Evolutionary conservation across 2,113 vertebrate genomes (phyloP).

Genomic region (Cephalopterus ornatus): DNA sequence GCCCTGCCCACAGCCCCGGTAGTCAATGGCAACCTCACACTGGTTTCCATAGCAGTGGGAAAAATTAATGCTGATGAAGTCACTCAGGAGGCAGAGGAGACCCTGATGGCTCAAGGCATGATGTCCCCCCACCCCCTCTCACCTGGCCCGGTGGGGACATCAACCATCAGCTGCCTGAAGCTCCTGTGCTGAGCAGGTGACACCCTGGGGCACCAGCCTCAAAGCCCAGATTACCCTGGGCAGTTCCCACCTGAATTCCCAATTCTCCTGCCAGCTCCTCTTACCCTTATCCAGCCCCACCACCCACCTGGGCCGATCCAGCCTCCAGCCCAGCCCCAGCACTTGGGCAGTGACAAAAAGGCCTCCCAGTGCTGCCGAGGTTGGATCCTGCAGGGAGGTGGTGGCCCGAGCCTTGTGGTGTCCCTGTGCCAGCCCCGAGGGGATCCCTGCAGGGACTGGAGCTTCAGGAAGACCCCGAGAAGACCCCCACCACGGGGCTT

Average conservation of each 20-base stretch:
- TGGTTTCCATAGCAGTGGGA: conserved; percentile 14
- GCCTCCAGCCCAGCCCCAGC: accelerated
- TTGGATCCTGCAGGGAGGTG: not conserved
- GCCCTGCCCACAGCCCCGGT: not conserved
- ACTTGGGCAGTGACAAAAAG: not conserved
- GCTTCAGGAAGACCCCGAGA: not conserved
- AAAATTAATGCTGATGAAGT: not conserved
- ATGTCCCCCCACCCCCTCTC: not conserved
- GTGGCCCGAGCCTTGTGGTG: accelerated
- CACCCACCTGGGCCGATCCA: not conserved
- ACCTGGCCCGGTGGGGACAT: accelerated
- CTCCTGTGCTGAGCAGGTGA: not conserved
- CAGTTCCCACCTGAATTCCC: not conserved
- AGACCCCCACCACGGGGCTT: not conserved
- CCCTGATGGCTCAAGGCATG: not conserved
- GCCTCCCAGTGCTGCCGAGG: accelerated
- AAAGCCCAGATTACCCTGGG: not conserved
- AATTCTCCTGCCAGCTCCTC: not conserved
- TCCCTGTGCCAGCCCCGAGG: not conserved
- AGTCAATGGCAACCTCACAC: conserved; percentile 40
- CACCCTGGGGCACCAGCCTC: accelerated
- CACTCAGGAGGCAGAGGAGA: not conserved
- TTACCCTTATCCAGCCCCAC: not conserved
- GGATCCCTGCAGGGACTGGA: not conserved
- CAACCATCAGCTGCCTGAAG: not conserved